phyloP scores from a whole-genome alignment of 2,888 invertebrate genomes.

The Cistogaster globosa region DNA sequence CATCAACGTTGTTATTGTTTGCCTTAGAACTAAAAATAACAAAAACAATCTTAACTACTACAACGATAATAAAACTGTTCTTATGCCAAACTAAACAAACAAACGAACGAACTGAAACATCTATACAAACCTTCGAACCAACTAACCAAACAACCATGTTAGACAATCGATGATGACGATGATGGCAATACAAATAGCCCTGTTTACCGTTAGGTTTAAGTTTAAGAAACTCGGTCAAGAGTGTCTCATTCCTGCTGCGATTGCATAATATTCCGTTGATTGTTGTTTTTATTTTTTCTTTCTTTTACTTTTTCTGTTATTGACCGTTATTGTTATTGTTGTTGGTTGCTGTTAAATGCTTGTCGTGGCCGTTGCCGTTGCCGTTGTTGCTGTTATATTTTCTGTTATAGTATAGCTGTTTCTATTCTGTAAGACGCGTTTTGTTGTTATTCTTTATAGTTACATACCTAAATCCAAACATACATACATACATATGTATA shows the following conservation, averaged over 20 bases:
- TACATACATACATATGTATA: no score
- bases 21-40: slow-evolving; percentile 13
- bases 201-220: slow-evolving; percentile 78
- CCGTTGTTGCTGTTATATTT: slow-evolving; percentile 39
- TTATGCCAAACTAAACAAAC: slow-evolving; percentile 37
- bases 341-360: slow-evolving; percentile 39
- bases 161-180: slow-evolving; percentile 58
- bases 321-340: slow-evolving; percentile 46
- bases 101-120: slow-evolving; percentile 44
- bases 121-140: slow-evolving; percentile 19
- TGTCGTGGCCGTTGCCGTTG: slow-evolving; percentile 21
- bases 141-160: slow-evolving; percentile 13
- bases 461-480: no score
- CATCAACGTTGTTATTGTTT: not conserved
- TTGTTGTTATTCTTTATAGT: slow-evolving; percentile 47
- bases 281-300: slow-evolving; percentile 15
- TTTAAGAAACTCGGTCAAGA: slow-evolving; percentile 81
- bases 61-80: slow-evolving; percentile 58
- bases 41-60: slow-evolving; percentile 24
- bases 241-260: slow-evolving; percentile 81
- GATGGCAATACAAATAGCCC: slow-evolving; percentile 56
- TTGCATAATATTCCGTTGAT: slow-evolving; percentile 80
- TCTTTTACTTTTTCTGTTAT: slow-evolving; percentile 26
- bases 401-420: slow-evolving; percentile 39
- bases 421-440: slow-evolving; percentile 48